Evolutionary conservation across 1,140 invertebrate species (phyloP).

Genomic region (Saxidomus purpurata): DNA sequence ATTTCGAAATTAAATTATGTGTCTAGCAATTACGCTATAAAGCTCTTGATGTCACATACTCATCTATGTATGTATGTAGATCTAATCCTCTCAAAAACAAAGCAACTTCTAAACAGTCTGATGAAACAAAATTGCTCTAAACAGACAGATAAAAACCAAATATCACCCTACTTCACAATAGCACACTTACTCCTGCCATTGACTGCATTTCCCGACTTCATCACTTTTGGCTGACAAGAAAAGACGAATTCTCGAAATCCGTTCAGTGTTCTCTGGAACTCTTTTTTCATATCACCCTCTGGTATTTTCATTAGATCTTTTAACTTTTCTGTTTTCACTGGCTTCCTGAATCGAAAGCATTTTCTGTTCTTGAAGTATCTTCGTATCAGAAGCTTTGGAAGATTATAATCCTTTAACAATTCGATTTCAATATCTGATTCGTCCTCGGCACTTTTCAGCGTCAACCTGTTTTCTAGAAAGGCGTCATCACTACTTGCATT

Average conservation of each 20-base stretch:
- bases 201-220: too few relatives aligned
- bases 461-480: not conserved
- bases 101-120: too few relatives aligned
- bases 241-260: not conserved
- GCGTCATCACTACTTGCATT: not conserved
- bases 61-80: too few relatives aligned
- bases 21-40: too few relatives aligned
- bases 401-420: not conserved
- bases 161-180: too few relatives aligned
- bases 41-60: too few relatives aligned
- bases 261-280: not conserved
- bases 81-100: too few relatives aligned
- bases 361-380: slow-evolving; percentile 19
- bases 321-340: not conserved
- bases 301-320: not conserved
- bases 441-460: not conserved
- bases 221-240: not conserved
- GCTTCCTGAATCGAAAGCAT: not conserved
- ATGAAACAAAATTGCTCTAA: too few relatives aligned
- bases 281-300: not conserved
- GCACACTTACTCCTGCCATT: too few relatives aligned
- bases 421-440: not conserved
- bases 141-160: too few relatives aligned
- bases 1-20: too few relatives aligned
- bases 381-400: not conserved